Evolutionary conservation across 1,140 invertebrate species (phyloP), one percentile per base, ranked within the genome.

Genomic region (Drosophila nannoptera): DNA sequence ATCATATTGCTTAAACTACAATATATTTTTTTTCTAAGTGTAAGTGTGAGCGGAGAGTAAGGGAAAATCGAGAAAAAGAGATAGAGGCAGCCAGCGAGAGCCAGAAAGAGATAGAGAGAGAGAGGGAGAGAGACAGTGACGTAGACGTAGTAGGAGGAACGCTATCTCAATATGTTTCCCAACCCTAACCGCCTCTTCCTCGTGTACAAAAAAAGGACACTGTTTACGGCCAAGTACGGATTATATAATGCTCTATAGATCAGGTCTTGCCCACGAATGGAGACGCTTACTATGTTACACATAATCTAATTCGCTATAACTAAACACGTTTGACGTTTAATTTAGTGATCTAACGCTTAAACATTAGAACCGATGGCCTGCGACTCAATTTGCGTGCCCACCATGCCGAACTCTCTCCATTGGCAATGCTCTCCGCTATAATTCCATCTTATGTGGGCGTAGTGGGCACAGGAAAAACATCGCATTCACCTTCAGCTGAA

Each of bases 241-340:
- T 59, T 58, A 22, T 2, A 7, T 12, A 35, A 22, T 11, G 31
- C 62, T 69, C 29, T 49, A 70, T 69, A 65, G 59, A 14, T 65
- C 66, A 73, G 61, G 53, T 73, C 38, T 53, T 40, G 52, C 46
- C 45, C 32, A 12, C 49, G 31, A 9, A 31, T 12, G 33, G 48
- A 58, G 62, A 59, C 56, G 43, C 81, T 86, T 86, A 86, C 81
- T 86, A 86, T 77, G 81, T 86, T 72, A 86, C 77, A 86, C 81
- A 86, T 86, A 86, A 77, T 86, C 81, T 84, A 84, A 74, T 49
- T 69, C 64, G 65, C 73, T 84, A 78, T 52, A 70, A 62, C 76
- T 84, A 84, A 70, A 84, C 76, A 86, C 80, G 80, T 84, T 84
- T 84, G 73, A 84, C 80, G 80, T 63, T 66, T 66, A 86, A 78